These are phyloP conservation scores for Stenchaetothrips biformis DNA, from an alignment of 2,888 invertebrate genomes.

Conservation along the genomic window DNA sequence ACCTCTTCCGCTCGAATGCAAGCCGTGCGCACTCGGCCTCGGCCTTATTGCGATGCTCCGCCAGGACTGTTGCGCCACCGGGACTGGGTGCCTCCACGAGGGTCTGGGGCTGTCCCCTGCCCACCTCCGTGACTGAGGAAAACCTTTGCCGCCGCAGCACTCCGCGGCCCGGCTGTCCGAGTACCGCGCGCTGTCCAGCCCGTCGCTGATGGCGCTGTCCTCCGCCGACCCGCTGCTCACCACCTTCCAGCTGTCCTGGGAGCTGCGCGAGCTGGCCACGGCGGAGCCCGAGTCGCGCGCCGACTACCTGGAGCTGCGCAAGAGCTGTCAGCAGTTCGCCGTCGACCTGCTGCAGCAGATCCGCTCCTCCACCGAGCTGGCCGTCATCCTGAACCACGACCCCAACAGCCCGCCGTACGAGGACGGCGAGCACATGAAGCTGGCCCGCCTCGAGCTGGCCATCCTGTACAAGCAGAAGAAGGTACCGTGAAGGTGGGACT, in stretches of 20 bases:
- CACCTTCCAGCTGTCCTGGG: constrained; percentile 93
- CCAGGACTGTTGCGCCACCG: no score
- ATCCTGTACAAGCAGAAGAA: constrained; percentile 93
- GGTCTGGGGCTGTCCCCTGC: neutral
- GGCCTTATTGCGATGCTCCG: no score
- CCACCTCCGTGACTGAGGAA: constrained; percentile 58
- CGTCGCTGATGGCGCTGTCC: constrained; percentile 88
- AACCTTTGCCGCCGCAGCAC: constrained; percentile 50
- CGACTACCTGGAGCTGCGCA: constrained; percentile 82
- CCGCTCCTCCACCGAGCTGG: constrained; percentile 85
- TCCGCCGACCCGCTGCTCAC: constrained; percentile 90
- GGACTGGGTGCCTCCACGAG: neutral
- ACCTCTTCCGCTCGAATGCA: no score
- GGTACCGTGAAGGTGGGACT: constrained; percentile 45
- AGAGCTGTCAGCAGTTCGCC: constrained; percentile 84
- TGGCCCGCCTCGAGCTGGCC: constrained; percentile 82
- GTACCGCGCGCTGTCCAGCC: constrained; percentile 86
- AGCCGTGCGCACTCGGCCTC: no score
- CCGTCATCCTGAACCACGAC: constrained; percentile 89
- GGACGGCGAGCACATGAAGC: constrained; percentile 75
- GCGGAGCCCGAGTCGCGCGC: constrained; percentile 90
- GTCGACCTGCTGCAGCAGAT: constrained; percentile 87
- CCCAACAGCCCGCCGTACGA: constrained; percentile 66
- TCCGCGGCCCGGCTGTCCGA: constrained; percentile 87
- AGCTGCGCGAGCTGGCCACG: constrained; percentile 79